Conservation (phyloP, 2,113 vertebrate genomes). For the Brachyhypopomus occidentalis region DNA sequence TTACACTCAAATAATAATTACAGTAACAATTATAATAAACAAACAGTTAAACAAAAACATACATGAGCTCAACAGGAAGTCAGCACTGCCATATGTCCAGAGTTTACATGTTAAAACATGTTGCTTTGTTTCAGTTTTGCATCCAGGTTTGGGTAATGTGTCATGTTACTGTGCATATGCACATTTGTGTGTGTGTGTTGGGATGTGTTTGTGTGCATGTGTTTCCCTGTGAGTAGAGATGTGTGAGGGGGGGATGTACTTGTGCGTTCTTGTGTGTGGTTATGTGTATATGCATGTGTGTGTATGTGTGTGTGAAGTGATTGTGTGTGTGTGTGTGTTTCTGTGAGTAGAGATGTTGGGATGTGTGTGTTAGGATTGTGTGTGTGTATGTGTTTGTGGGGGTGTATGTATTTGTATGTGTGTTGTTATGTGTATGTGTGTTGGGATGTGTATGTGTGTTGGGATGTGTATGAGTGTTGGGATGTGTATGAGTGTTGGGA, state of each 20-base stretch:
- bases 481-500: slow-evolving; percentile 41
- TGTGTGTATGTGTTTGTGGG: too few species aligned
- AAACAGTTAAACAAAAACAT: slow-evolving; percentile 50
- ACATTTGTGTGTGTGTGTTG: slow-evolving; percentile 46
- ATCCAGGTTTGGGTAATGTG: slow-evolving; percentile 61
- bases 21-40: slow-evolving; percentile 55
- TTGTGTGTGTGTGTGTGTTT: too few species aligned
- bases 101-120: slow-evolving; percentile 65
- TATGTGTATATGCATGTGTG: too few species aligned
- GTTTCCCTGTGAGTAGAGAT: slow-evolving; percentile 35
- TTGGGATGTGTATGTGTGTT: slow-evolving; percentile 26
- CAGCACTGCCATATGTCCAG: slow-evolving; percentile 61
- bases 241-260: slow-evolving; percentile 31
- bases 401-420: too few species aligned
- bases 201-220: slow-evolving; percentile 32
- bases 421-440: too few species aligned
- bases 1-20: slow-evolving; percentile 39
- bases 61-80: slow-evolving; percentile 46
- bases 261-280: slow-evolving; percentile 24
- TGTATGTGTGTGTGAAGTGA: too few species aligned
- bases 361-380: too few species aligned
- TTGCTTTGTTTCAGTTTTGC: slow-evolving; percentile 69
- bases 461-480: background rate
- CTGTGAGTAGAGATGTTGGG: too few species aligned
- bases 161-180: slow-evolving; percentile 8